phyloP scores from a whole-genome alignment of 1,140 invertebrate genomes.

The Chrysoperla carnea region DNA sequence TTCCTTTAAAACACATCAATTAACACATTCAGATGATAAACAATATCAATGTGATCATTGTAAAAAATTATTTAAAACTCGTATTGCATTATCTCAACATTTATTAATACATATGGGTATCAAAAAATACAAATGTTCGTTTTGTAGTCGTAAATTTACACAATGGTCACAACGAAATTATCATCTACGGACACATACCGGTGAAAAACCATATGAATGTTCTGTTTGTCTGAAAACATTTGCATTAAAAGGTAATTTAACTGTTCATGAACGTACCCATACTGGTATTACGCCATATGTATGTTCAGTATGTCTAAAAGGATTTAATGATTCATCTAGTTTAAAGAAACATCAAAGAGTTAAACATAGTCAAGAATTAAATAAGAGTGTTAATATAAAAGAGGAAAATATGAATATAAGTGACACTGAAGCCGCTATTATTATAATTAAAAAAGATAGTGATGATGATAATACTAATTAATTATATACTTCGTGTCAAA shows the following conservation, averaged over 20 bases:
- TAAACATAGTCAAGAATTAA: too few relatives aligned
- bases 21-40: constrained; percentile 37
- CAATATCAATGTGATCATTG: constrained; percentile 37
- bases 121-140: background rate
- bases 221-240: background rate
- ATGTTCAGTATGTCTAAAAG: background rate
- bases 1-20: constrained; percentile 31
- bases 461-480: too few relatives aligned
- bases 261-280: background rate
- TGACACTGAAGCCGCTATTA: too few relatives aligned
- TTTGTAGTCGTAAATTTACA: constrained; percentile 13
- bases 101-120: background rate
- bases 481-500: too few relatives aligned
- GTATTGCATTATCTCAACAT: background rate
- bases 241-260: background rate
- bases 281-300: background rate
- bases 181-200: constrained; percentile 1
- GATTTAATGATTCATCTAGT: background rate
- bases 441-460: too few relatives aligned
- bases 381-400: too few relatives aligned
- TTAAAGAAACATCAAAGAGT: background rate
- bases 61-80: constrained; percentile 25
- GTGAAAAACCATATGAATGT: background rate
- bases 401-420: too few relatives aligned
- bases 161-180: constrained; percentile 7